Evolutionary conservation across 2,113 vertebrate species (phyloP), one percentile per base, ranked within the genome.

Genomic region (Thymallus thymallus): DNA sequence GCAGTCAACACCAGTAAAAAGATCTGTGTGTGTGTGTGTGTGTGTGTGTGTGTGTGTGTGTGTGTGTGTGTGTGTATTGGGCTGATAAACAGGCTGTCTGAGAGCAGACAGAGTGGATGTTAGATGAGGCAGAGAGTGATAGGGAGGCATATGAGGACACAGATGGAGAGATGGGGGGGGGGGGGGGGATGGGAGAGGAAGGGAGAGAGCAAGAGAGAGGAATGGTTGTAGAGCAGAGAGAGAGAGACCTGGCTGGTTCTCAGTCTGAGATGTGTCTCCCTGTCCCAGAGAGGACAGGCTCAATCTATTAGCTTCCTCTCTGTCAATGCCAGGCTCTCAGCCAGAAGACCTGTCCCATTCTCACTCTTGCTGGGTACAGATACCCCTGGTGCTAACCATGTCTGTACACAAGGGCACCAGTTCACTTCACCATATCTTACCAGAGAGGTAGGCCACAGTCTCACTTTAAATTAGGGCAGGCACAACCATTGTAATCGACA

Each of bases 191-290:
- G n/a, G n/a, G n/a, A n/a, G n/a, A n/a, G n/a, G n/a, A n/a, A n/a
- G n/a, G n/a, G 81, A 75, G 78, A 77, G 26, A 26, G 73, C 83
- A 30, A 61, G 58, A 23, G 20, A 61, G 22, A 61, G 73, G 73
- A 76, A 77, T 56, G 18, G 72, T 1, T 26, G 26, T 26, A 85
- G 45, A 61, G 58, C 41, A 23, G 5, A 63, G 23, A 24, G 68
- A 76, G 77, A 82, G 86, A 86, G 32, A n/a, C 75, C 82, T 76
- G 79, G 87, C 81, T 86, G 85, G 81, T 89, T 86, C 84, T 89
- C 86, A 83, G 84, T 80, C 79, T 79, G 78, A 86, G 84, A 84
- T 88, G 83, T 85, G 87, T 79, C 82, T 87, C 80, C 77, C 71
- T 73, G 76, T 79, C 78, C 84, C 79, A 75, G 61, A 69, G 75